phyloP scores from a whole-genome alignment of 2,888 invertebrate species.

The Rhodophaea formosa region DNA sequence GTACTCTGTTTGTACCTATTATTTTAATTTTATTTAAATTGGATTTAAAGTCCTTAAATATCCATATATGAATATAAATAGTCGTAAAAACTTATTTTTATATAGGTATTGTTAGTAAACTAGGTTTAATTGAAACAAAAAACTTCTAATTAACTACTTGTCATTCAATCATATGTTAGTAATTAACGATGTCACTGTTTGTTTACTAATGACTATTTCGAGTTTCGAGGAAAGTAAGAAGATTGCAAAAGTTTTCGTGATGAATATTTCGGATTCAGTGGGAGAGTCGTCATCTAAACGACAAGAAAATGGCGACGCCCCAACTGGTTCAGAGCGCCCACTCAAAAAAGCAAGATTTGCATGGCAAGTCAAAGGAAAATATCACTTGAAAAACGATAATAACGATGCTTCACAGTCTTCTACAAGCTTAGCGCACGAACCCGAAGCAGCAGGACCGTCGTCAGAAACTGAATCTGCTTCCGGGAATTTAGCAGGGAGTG shows the following conservation, averaged over 20 bases:
- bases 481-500: slow-evolving; percentile 43
- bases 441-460: slow-evolving; percentile 37
- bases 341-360: slow-evolving; percentile 84
- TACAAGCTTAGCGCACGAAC: slow-evolving; percentile 29
- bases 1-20: slow-evolving; percentile 2
- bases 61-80: neutral
- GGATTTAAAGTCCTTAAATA: neutral
- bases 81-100: slow-evolving; percentile 4
- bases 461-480: slow-evolving; percentile 41
- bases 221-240: slow-evolving; percentile 36
- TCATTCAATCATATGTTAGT: slow-evolving; percentile 75
- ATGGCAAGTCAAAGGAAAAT: slow-evolving; percentile 85
- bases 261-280: slow-evolving; percentile 60
- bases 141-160: slow-evolving; percentile 57
- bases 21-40: slow-evolving; percentile 2
- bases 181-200: slow-evolving; percentile 77
- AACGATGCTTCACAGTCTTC: slow-evolving; percentile 36
- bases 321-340: slow-evolving; percentile 78
- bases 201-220: slow-evolving; percentile 68
- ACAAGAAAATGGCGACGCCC: slow-evolving; percentile 77
- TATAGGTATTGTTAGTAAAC: neutral
- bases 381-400: slow-evolving; percentile 77
- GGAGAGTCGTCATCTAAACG: slow-evolving; percentile 76
- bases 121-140: neutral
- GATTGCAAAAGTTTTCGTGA: slow-evolving; percentile 41